phyloP scores from a whole-genome alignment of 2,797 vertebrate genomes.

The Onychomys torridus region DNA sequence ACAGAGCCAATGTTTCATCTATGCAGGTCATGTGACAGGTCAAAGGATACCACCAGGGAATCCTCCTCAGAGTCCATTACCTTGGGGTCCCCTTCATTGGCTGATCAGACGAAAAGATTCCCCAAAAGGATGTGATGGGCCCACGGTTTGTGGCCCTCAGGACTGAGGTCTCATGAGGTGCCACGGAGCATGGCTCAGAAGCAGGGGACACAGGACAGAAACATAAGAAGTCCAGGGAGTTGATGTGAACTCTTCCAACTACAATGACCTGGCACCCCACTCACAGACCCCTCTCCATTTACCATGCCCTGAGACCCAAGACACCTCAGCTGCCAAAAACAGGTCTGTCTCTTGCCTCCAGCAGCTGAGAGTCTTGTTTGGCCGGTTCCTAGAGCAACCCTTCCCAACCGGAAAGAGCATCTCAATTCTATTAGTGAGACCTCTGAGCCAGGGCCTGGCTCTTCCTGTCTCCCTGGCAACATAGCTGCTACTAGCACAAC shows the following conservation, averaged over 20 bases:
- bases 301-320: not conserved
- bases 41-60: not conserved
- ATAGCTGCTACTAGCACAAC: not conserved
- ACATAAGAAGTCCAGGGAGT: not conserved
- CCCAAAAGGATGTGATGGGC: accelerated
- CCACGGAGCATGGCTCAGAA: not conserved
- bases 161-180: no score
- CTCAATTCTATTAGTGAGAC: constrained; percentile 31
- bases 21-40: not conserved
- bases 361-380: constrained; percentile 37
- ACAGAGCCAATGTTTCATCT: not conserved
- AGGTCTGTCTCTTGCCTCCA: not conserved
- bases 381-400: not conserved
- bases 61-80: not conserved
- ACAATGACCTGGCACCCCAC: not conserved
- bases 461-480: not conserved
- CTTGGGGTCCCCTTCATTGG: accelerated
- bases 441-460: not conserved
- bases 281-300: not conserved
- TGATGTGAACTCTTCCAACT: not conserved
- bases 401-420: not conserved
- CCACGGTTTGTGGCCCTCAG: accelerated
- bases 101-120: not conserved
- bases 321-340: not conserved
- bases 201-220: not conserved